Conservation (phyloP, 1,140 invertebrate genomes). For the Tribolium castaneum region DNA sequence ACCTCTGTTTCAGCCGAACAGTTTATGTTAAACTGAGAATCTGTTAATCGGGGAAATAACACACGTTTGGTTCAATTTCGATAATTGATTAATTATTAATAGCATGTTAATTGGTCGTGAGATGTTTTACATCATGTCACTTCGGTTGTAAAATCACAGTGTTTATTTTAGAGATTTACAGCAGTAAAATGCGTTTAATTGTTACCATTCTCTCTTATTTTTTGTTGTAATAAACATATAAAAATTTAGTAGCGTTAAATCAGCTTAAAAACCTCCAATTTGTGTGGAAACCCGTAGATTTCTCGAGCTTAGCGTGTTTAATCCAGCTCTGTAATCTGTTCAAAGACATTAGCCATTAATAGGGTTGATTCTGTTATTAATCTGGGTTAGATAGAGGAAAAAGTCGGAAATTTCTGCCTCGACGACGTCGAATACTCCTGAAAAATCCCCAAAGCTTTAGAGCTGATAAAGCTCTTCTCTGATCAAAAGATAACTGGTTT, state of each 20-base stretch:
- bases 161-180: background rate
- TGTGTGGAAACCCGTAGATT: slow-evolving; percentile 31
- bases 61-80: background rate
- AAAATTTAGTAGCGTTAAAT: slow-evolving; percentile 1
- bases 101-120: background rate
- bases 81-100: background rate
- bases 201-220: background rate
- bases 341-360: slow-evolving; percentile 43
- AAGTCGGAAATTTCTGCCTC: slow-evolving; percentile 33
- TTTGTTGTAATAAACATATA: background rate
- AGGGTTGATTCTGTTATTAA: slow-evolving; percentile 40
- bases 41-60: background rate
- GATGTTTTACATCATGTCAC: background rate
- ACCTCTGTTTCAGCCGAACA: background rate
- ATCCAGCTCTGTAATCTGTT: slow-evolving; percentile 37
- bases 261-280: slow-evolving; percentile 25
- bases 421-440: slow-evolving; percentile 32
- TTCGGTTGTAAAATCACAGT: background rate
- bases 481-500: slow-evolving; percentile 41
- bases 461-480: slow-evolving; percentile 32
- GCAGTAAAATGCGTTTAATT: background rate
- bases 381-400: slow-evolving; percentile 33
- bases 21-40: background rate
- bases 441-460: slow-evolving; percentile 37
- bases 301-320: slow-evolving; percentile 27